Base-by-base conservation (phyloP, 2,113 vertebrate species). In the Sciurus niger region DNA sequence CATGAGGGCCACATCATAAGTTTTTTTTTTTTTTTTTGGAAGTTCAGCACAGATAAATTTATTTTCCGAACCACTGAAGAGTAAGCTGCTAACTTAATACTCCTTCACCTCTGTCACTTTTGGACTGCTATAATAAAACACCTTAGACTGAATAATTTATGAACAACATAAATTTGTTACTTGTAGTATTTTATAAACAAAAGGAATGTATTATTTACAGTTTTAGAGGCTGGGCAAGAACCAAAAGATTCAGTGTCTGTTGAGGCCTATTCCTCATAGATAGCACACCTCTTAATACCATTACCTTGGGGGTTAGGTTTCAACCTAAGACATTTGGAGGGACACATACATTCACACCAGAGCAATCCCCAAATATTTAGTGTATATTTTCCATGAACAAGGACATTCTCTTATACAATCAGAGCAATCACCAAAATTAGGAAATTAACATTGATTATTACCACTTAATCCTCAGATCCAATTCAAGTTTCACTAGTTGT, bases 361-460 rank as follows among this genome's bases (percentile, higher is more conserved):
- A 68, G 30, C 32, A 85, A 51, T 32, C 48, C 55, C 73, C 67
- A 85, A 73, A 90, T 79, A 84, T 48, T 60, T 74, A 37, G 14
- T 74, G 24, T 74, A 28, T 43, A 43, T 43, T 74, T 93, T 82
- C 46, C 65, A 32, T 40, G 9, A 77, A 77, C 37, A 92, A 72
- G 70, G 7, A 73, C 11, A 79, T 79, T 55, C 46, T 68, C 34
- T 65, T 60, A 13, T 85, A 37, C 18, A 48, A 2, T n/a, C 79
- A 79, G 20, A 8, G 22, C 20, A 60, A 7, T 60, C 58, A 60
- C 72, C 78, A 89, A 65, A 91, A 84, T 82, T 77, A 46, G 51
- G n/a, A 84, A 67, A 84, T 55, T 92, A 89, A 67, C 65, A 76
- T 76, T 80, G 25, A 93, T 58, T 58, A 58, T 58, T 58, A 58